A percentile compares a stretch with the other conserved stretches of the same genome.
phyloP scores from a whole-genome alignment of 2,797 vertebrate genomes.

The Chromis chromis region DNA sequence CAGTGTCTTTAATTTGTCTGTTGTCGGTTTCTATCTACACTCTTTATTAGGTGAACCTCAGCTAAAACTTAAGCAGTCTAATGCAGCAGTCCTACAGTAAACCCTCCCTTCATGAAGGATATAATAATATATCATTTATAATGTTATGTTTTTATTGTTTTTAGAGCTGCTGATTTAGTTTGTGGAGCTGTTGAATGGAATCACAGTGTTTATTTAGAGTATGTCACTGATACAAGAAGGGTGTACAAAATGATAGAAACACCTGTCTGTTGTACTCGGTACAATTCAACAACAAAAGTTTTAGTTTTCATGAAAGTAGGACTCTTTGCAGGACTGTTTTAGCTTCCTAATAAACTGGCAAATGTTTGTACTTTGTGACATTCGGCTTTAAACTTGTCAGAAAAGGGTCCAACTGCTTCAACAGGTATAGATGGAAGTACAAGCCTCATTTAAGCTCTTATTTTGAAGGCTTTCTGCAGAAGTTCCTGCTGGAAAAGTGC shows the following conservation, averaged over 20 bases:
- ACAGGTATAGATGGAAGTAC: neutral
- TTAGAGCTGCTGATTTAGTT: neutral
- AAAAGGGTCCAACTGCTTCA: slow-evolving; percentile 30
- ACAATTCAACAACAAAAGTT: neutral
- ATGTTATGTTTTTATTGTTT: neutral
- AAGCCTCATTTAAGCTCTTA: neutral
- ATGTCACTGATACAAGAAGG: neutral
- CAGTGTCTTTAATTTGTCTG: neutral
- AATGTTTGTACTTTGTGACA: neutral
- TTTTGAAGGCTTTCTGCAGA: neutral
- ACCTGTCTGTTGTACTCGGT: neutral
- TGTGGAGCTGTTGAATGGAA: no score
- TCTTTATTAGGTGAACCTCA: no score
- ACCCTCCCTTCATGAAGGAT: neutral
- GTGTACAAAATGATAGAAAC: no score
- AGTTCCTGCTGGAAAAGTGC: neutral
- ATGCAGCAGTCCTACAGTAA: neutral
- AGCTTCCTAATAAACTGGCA: neutral
- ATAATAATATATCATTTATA: neutral
- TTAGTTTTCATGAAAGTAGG: neutral
- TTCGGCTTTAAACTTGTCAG: slow-evolving; percentile 1
- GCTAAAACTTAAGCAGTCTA: no score
- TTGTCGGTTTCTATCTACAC: neutral
- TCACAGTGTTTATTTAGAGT: neutral
- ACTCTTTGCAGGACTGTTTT: neutral